phyloP scores from a whole-genome alignment of 1,140 invertebrate genomes.

The Eupeodes corollae region DNA sequence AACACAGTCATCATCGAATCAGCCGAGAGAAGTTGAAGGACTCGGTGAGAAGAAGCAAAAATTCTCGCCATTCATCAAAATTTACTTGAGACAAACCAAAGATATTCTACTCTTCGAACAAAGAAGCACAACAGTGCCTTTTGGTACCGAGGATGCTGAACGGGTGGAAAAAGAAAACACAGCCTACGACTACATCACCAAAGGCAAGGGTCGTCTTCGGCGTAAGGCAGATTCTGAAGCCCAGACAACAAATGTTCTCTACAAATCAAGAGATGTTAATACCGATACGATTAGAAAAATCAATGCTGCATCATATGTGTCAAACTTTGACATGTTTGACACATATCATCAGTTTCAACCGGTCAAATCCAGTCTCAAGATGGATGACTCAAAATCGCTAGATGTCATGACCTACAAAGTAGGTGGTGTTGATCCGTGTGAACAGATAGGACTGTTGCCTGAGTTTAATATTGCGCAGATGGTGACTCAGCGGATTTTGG shows the following conservation, averaged over 20 bases:
- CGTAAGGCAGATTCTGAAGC: conserved; percentile 51
- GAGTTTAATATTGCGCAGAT: conserved; percentile 49
- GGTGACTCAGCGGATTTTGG: conserved; percentile 54
- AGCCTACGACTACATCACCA: conserved; percentile 50
- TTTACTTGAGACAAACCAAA: conserved; percentile 53
- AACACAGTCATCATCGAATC: too few species aligned
- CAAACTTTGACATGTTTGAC: conserved; percentile 62
- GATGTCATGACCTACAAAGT: conserved; percentile 32
- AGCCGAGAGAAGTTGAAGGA: too few species aligned
- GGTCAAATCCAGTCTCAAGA: conserved; percentile 30
- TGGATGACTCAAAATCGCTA: conserved; percentile 36
- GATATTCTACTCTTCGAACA: conserved; percentile 53
- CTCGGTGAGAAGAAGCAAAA: too few species aligned
- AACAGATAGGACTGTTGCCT: conserved; percentile 29
- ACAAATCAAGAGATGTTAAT: conserved; percentile 49
- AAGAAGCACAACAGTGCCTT: conserved; percentile 47
- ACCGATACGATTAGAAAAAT: conserved; percentile 41
- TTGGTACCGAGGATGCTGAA: conserved; percentile 44
- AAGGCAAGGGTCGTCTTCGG: conserved; percentile 48
- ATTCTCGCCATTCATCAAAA: conserved; percentile 37
- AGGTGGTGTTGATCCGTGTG: conserved; percentile 27
- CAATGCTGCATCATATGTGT: conserved; percentile 50
- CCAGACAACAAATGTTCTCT: conserved; percentile 48
- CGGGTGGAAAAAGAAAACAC: conserved; percentile 48
- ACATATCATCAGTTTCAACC: conserved; percentile 42